These are phyloP conservation scores for Laspeyria flexula DNA, from an alignment of 2,888 invertebrate species.

Conservation along the genomic window DNA sequence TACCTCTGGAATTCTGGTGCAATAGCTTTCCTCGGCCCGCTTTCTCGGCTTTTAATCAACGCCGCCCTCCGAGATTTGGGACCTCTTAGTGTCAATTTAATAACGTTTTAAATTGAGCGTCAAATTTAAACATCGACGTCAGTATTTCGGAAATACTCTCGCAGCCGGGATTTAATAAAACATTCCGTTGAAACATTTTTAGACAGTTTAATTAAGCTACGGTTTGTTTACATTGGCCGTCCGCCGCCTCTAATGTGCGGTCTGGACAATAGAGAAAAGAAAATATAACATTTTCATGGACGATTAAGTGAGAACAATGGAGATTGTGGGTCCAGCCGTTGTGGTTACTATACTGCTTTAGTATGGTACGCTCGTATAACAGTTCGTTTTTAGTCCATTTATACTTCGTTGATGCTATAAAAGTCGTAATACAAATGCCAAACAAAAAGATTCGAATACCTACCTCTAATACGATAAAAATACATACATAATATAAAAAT, in stretches of 20 bases:
- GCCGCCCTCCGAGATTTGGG: slow-evolving; percentile 52
- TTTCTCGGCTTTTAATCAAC: slow-evolving; percentile 67
- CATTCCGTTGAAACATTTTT: slow-evolving; percentile 23
- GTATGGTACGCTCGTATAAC: slow-evolving; percentile 14
- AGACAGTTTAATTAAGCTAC: slow-evolving; percentile 27
- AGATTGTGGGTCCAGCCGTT: slow-evolving; percentile 15
- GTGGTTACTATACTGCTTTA: slow-evolving; percentile 18
- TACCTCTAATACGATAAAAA: no score
- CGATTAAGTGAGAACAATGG: slow-evolving; percentile 55
- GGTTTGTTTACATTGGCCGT: slow-evolving; percentile 31
- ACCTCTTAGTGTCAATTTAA: slow-evolving; percentile 68
- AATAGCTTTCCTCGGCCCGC: slow-evolving; percentile 49
- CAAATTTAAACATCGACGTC: slow-evolving; percentile 51
- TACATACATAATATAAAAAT: no score
- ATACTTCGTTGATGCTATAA: slow-evolving; percentile 6
- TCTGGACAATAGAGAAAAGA: slow-evolving; percentile 34
- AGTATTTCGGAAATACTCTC: slow-evolving; percentile 22
- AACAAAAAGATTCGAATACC: background rate
- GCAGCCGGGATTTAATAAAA: slow-evolving; percentile 32
- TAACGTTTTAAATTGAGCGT: slow-evolving; percentile 59
- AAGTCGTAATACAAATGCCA: background rate
- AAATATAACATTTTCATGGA: slow-evolving; percentile 50
- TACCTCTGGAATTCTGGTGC: slow-evolving; percentile 51
- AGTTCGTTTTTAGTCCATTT: slow-evolving; percentile 12
- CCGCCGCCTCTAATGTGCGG: slow-evolving; percentile 22